Evolutionary conservation across 2,888 invertebrate species (phyloP), one percentile per base, ranked within the genome.

Genomic region (Eueremaeus valkanovi): DNA sequence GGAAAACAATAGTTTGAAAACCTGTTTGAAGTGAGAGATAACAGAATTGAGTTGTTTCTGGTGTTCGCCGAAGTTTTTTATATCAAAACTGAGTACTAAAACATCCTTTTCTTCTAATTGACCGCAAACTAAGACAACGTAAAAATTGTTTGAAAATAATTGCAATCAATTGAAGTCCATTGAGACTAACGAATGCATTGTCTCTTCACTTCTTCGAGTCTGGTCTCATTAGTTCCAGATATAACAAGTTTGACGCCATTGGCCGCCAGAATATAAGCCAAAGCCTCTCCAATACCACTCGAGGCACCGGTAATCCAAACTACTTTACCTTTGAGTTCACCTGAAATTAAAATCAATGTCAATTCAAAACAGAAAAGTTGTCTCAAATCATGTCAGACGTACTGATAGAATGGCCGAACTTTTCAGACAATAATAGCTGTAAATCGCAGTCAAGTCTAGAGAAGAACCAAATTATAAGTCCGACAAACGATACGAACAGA

Each of bases 261-360:
- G 80, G 86, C 86, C 0, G 91, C 89, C 72, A 91, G 83, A 27
- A 87, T 86, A 78, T 90, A 86, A 0, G 92, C 91, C 68, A 91
- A 84, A 78, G 87, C 83, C 83, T 90, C 90, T 2, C 92, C 92
- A 78, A 93, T 63, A 29, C 92, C 92, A 84, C 90, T 90, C 0
- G 92, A 92, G 0, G 92, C 91, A 58, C 92, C 92, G 0, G 91
- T 91, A 79, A 93, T 89, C 89, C 92, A 93, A 1, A 92, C 88
- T 3, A 92, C 91, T 83, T 91, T 88, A 0, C 89, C 89, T 61
- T 84, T 83, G 73, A 90, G 75, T 1, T 11, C 16, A 51, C 51
- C 79, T 79, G 61, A 13, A 70, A 27, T 5, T 58, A 27, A 2
- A n/a, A 31, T 63, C n/a, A 42, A 33, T 36, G n/a, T 13, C 8